Conservation (phyloP, 2,113 vertebrate genomes). For the human (Homo sapiens) region DNA sequence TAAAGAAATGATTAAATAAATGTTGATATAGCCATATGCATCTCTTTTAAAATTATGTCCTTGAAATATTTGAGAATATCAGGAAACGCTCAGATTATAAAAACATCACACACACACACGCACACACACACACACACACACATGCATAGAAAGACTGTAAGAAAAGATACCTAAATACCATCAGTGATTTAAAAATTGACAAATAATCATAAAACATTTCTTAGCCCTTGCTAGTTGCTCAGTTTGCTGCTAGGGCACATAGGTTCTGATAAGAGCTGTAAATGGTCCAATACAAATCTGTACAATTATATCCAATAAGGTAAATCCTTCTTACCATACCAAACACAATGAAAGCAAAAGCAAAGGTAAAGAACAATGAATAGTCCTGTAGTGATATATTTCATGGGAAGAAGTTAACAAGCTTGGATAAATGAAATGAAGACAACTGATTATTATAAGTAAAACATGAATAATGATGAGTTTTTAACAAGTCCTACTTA, state of each 20-base stretch:
- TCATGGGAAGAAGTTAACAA: slow-evolving; percentile 19
- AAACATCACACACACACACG: neutral
- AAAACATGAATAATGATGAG: slow-evolving; percentile 20
- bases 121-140: neutral
- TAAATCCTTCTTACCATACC: neutral
- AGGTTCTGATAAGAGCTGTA: neutral
- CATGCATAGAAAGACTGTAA: neutral
- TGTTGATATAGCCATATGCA: neutral
- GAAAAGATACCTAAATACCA: slow-evolving; percentile 12
- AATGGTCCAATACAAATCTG: neutral
- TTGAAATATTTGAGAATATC: slow-evolving; percentile 20
- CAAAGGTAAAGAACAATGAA: neutral
- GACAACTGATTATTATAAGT: neutral
- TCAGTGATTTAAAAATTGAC: neutral
- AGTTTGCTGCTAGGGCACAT: neutral
- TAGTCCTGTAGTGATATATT: neutral
- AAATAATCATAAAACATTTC: slow-evolving; percentile 12
- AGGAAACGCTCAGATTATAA: neutral
- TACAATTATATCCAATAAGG: slow-evolving; percentile 11
- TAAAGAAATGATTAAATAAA: slow-evolving; percentile 37
- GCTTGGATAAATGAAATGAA: slow-evolving; percentile 10
- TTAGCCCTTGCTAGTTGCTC: neutral
- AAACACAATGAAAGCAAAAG: slow-evolving; percentile 32
- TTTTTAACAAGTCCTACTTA: neutral
- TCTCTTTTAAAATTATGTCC: slow-evolving; percentile 14